Evolutionary conservation across 1,140 invertebrate species (phyloP), one percentile per base, ranked within the genome.

Genomic region (Galendromus occidentalis): DNA sequence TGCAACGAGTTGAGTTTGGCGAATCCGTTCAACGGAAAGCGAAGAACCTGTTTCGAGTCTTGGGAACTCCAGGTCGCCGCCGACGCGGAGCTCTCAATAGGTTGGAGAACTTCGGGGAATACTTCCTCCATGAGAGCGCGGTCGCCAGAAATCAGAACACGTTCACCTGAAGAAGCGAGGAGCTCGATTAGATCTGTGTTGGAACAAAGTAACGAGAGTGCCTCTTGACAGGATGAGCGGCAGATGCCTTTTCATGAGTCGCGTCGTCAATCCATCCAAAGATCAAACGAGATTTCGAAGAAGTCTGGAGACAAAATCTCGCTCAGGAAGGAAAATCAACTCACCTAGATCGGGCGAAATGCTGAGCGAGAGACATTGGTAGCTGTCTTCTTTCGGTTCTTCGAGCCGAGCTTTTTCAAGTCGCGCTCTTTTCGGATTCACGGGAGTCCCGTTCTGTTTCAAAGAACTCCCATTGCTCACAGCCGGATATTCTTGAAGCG

Each of bases 1-100:
- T 92, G 87, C 42, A 92, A 82, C 14, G 88, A 91, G 74, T 91
- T 92, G 28, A 93, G 76, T 73, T 92, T 91, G 76, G 87, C 91
- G 75, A 89, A 92, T 67, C 89, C 88, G 74, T 93, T 93, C 12
- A 93, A 76, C 1, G 89, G 89, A 73, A 92, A 92, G 45, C 90
- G 79, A 64, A 91, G 88, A 9, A 91, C 85, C 75, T 89, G 86
- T 41, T 85, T 81, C 44, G 83, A 81, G 75, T 91, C 88, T 68
- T 85, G 82, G 70, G 88, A 83, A 71, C 87, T 87, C 85, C 87
- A 91, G 20, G 85, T 81, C 29, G 85, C 86, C 28, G 84, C 84
- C 30, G 84, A 86, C 30, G 87, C 78, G 7, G 84, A 83, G 72
- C 90, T 87, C 77, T 89, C 83, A 44, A 88, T 80, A 0, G 85